A percentile compares a stretch with the other conserved stretches of the same genome.
Evolutionary conservation across 2,888 invertebrate species (phyloP).

Genomic region (Sarcophaga variegata): DNA sequence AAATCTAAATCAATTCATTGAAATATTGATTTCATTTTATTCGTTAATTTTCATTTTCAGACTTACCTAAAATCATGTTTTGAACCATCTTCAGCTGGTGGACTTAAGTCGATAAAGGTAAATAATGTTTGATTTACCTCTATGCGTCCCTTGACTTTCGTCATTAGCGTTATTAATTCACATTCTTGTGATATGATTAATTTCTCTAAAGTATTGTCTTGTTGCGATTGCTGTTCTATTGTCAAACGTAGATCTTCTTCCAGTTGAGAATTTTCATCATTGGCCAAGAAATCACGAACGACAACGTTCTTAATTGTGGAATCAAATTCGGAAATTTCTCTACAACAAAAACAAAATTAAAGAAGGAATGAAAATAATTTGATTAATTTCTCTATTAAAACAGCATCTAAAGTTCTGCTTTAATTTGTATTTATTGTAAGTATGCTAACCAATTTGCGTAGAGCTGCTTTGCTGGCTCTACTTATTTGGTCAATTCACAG

Average conservation of each 20-base stretch:
- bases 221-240: slow-evolving; percentile 81
- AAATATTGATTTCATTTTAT: slow-evolving; percentile 4
- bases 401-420: background rate
- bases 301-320: slow-evolving; percentile 82
- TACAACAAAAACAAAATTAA: slow-evolving; percentile 49
- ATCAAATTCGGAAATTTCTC: slow-evolving; percentile 81
- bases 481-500: too few species aligned
- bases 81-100: slow-evolving; percentile 83
- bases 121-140: slow-evolving; percentile 85
- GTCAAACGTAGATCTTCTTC: slow-evolving; percentile 82
- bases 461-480: too few species aligned
- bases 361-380: background rate
- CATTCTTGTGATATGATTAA: slow-evolving; percentile 85
- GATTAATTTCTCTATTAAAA: background rate
- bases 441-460: too few species aligned
- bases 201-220: slow-evolving; percentile 83
- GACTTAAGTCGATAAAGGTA: slow-evolving; percentile 84
- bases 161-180: slow-evolving; percentile 85
- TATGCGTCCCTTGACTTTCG: slow-evolving; percentile 84
- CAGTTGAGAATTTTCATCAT: slow-evolving; percentile 81
- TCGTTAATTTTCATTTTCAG: background rate
- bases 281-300: slow-evolving; percentile 81
- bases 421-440: background rate
- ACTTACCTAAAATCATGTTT: slow-evolving; percentile 82
- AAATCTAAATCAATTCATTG: slow-evolving; percentile 76